Evolutionary conservation across 2,113 vertebrate genomes (phyloP).

Genomic region (Condylura cristata): DNA sequence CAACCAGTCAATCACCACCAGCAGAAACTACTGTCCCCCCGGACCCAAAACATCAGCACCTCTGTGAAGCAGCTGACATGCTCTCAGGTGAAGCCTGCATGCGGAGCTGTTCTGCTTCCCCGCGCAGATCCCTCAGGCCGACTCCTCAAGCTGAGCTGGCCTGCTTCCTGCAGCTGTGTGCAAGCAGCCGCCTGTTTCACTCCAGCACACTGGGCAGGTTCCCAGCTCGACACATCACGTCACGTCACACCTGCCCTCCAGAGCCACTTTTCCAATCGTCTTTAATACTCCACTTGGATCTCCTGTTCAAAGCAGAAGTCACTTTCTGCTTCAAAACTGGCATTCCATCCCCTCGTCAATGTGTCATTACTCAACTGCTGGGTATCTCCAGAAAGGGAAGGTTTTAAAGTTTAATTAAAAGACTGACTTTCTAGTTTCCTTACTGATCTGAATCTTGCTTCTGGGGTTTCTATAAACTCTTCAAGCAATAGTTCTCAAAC

Average conservation of each 20-base stretch:
- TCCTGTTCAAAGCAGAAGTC: neutral
- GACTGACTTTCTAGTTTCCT: conserved; percentile 1
- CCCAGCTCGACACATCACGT: too few relatives aligned
- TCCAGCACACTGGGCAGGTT: too few relatives aligned
- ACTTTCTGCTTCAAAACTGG: neutral
- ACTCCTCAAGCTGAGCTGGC: too few relatives aligned
- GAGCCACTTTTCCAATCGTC: neutral
- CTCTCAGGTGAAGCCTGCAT: too few relatives aligned
- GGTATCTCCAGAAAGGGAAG: neutral
- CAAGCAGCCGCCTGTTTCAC: too few relatives aligned
- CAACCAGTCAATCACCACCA: too few relatives aligned
- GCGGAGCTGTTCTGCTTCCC: too few relatives aligned
- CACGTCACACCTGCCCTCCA: neutral
- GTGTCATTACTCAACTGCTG: neutral
- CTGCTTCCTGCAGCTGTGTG: too few relatives aligned
- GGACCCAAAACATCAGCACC: too few relatives aligned
- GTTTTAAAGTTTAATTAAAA: neutral
- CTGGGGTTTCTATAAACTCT: neutral
- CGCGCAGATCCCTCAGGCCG: too few relatives aligned
- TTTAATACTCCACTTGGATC: neutral
- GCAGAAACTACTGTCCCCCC: too few relatives aligned
- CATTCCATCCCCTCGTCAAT: neutral
- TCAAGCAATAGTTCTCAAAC: neutral
- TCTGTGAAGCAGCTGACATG: too few relatives aligned
- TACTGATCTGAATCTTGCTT: neutral